Evolutionary conservation across 2,888 invertebrate genomes (phyloP).

Genomic region (Oscheius onirici): DNA sequence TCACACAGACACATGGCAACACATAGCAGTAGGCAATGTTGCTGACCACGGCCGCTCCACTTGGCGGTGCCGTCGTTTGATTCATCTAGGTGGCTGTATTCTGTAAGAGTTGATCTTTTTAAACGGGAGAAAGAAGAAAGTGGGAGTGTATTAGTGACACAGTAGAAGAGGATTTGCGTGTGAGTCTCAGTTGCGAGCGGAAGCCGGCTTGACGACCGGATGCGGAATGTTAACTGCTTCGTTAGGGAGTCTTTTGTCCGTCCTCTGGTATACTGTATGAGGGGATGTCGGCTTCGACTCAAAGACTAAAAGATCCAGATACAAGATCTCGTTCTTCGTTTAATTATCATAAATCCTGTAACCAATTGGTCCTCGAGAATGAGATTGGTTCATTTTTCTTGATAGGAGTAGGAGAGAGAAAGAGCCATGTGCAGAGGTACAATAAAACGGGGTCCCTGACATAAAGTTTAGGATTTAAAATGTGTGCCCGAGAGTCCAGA

Average conservation of each 20-base stretch:
- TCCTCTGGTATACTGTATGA: slow-evolving; percentile 9
- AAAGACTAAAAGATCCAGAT: neutral
- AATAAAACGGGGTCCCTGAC: too few species aligned
- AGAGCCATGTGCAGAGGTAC: neutral
- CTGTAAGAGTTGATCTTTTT: neutral
- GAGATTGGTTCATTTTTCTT: neutral
- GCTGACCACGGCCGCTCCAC: slow-evolving; percentile 51
- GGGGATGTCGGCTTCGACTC: neutral
- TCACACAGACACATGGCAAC: slow-evolving; percentile 66
- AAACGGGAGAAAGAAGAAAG: neutral
- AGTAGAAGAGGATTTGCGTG: slow-evolving; percentile 20
- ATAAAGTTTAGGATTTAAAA: too few species aligned
- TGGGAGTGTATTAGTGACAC: slow-evolving; percentile 6
- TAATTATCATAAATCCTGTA: neutral
- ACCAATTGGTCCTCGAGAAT: neutral
- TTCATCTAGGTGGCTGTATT: neutral
- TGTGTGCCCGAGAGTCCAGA: too few species aligned
- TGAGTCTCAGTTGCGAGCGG: slow-evolving; percentile 26
- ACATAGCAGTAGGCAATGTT: slow-evolving; percentile 70
- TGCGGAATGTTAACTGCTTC: slow-evolving; percentile 30
- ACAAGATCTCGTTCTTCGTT: neutral
- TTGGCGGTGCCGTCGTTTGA: slow-evolving; percentile 36
- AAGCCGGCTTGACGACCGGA: slow-evolving; percentile 30
- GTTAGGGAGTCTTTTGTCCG: slow-evolving; percentile 12
- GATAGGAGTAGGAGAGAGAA: neutral